Evolutionary conservation across 1,140 invertebrate genomes (phyloP).

Genomic region (Dreissena polymorpha): DNA sequence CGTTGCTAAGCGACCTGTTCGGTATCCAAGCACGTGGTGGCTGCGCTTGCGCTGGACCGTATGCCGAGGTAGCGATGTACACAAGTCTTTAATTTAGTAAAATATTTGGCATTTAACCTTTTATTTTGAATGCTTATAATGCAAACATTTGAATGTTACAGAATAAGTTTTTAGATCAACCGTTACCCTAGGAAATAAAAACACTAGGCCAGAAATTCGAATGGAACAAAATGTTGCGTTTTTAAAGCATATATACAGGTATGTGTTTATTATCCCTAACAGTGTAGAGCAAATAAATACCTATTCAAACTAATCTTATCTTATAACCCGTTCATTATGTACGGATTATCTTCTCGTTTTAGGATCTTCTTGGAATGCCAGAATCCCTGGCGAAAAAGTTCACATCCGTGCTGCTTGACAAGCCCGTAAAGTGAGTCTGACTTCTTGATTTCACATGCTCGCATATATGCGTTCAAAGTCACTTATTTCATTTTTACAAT

Average conservation of each 20-base stretch:
- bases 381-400: conserved; percentile 41
- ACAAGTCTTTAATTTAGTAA: too few relatives aligned
- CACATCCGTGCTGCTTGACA: conserved; percentile 17
- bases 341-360: too few relatives aligned
- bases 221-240: neutral
- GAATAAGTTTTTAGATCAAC: neutral
- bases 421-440: neutral
- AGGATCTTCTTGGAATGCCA: conserved; percentile 39
- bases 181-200: neutral
- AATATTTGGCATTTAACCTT: neutral
- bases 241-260: neutral
- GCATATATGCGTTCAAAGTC: neutral
- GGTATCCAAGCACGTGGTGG: conserved; percentile 93
- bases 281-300: too few relatives aligned
- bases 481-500: too few relatives aligned
- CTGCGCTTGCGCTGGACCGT: conserved; percentile 90
- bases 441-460: neutral
- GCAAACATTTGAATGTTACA: neutral
- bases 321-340: too few relatives aligned
- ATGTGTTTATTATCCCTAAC: neutral
- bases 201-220: neutral
- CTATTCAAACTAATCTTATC: too few relatives aligned
- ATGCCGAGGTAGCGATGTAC: conserved; percentile 80
- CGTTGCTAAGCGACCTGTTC: conserved; percentile 93
- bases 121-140: neutral